phyloP scores from a whole-genome alignment of 2,888 invertebrate genomes.

The Mongoloraphidia duomilia region DNA sequence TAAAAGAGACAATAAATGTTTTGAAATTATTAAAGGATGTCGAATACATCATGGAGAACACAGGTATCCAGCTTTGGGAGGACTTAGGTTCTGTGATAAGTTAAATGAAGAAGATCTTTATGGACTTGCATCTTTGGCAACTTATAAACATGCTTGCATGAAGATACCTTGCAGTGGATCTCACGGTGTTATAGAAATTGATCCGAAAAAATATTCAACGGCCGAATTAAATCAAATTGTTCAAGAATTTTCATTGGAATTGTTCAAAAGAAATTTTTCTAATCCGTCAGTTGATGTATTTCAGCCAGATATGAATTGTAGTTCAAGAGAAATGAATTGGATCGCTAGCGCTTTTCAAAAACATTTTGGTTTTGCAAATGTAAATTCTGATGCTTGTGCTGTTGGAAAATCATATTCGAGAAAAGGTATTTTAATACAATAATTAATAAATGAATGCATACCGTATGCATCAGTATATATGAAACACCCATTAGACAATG shows the following conservation, averaged over 20 bases:
- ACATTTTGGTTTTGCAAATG: neutral
- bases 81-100: slow-evolving; percentile 21
- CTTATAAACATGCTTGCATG: slow-evolving; percentile 24
- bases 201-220: slow-evolving; percentile 18
- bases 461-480: too few relatives aligned
- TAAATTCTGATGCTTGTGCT: neutral
- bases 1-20: slow-evolving; percentile 19
- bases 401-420: neutral
- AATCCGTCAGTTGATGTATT: slow-evolving; percentile 20
- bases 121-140: slow-evolving; percentile 22
- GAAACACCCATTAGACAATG: too few relatives aligned
- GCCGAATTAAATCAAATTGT: slow-evolving; percentile 22
- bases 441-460: too few relatives aligned
- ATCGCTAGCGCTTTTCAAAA: slow-evolving; percentile 9
- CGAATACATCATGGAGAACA: slow-evolving; percentile 24
- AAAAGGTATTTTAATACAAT: neutral
- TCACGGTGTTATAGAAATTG: slow-evolving; percentile 24
- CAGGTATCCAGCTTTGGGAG: slow-evolving; percentile 19
- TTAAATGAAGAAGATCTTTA: slow-evolving; percentile 24
- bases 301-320: slow-evolving; percentile 24
- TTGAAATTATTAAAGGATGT: slow-evolving; percentile 23
- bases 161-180: slow-evolving; percentile 24
- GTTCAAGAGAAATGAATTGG: slow-evolving; percentile 22
- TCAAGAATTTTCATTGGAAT: slow-evolving; percentile 17
- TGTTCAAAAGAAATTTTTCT: slow-evolving; percentile 17